A percentile compares a stretch with the other conserved stretches of the same genome.
Evolutionary conservation across 2,888 invertebrate genomes (phyloP).

Genomic region (Hyalella azteca): DNA sequence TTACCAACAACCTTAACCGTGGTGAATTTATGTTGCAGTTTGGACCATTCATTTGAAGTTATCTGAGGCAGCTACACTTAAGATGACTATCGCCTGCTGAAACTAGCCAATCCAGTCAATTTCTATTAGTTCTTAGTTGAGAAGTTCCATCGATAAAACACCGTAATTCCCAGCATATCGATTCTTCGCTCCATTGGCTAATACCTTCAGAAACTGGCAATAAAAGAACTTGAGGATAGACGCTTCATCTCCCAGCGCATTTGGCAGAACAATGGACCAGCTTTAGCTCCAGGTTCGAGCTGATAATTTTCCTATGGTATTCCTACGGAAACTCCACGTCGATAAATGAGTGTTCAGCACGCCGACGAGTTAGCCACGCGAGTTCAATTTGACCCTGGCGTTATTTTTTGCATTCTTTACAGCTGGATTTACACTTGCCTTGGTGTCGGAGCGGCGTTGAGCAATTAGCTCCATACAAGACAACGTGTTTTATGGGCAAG

Average conservation of each 20-base stretch:
- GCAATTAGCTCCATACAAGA: not conserved
- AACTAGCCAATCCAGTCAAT: conserved; percentile 35
- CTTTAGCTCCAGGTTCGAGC: not conserved
- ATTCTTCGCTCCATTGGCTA: not conserved
- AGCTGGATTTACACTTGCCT: conserved; percentile 17
- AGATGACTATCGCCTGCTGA: conserved; percentile 33
- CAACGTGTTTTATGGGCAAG: conserved; percentile 11
- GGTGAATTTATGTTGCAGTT: conserved; percentile 25
- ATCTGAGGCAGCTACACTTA: conserved; percentile 36
- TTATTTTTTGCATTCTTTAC: conserved; percentile 26
- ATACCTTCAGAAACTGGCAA: no score
- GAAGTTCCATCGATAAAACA: not conserved
- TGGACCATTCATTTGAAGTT: conserved; percentile 36
- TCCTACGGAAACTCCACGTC: not conserved
- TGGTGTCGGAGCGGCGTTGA: conserved; percentile 27
- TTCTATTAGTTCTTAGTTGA: conserved; percentile 35
- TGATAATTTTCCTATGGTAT: conserved; percentile 1
- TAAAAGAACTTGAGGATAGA: no score
- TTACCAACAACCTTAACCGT: conserved; percentile 28
- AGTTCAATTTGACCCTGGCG: conserved; percentile 20
- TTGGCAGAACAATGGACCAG: not conserved
- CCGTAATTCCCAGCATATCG: not conserved
- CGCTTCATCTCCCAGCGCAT: no score
- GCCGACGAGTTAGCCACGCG: not conserved
- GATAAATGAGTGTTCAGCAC: not conserved